These are phyloP conservation scores for Tribolium freemani DNA, from an alignment of 2,888 invertebrate genomes.

Conservation along the genomic window DNA sequence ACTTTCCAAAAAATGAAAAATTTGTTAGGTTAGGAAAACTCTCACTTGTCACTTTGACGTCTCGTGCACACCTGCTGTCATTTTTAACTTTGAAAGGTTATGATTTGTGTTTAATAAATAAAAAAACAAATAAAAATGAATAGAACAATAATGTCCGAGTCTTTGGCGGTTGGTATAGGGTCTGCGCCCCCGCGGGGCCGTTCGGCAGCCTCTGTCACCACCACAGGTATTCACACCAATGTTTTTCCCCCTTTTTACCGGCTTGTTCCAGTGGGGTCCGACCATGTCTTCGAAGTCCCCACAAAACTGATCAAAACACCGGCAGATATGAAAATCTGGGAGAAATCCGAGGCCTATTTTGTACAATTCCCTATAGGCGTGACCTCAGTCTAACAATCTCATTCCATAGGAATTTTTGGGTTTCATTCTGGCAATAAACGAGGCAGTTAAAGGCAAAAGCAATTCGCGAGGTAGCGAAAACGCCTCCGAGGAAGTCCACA, in stretches of 20 bases:
- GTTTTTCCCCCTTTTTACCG: too few species aligned
- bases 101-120: too few species aligned
- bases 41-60: too few species aligned
- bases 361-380: slow-evolving; percentile 65
- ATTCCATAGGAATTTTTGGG: slow-evolving; percentile 82
- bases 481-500: slow-evolving; percentile 74
- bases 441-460: slow-evolving; percentile 86
- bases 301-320: slow-evolving; percentile 76
- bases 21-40: too few species aligned
- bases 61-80: too few species aligned
- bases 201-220: too few species aligned
- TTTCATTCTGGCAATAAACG: slow-evolving; percentile 89
- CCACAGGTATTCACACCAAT: too few species aligned
- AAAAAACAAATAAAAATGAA: too few species aligned
- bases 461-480: slow-evolving; percentile 70
- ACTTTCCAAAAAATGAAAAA: too few species aligned
- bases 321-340: slow-evolving; percentile 84
- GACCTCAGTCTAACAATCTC: neutral
- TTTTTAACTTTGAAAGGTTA: neutral
- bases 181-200: too few species aligned
- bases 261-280: slow-evolving; percentile 66
- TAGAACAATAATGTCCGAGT: too few species aligned
- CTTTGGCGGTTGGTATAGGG: too few species aligned
- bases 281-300: slow-evolving; percentile 77
- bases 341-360: slow-evolving; percentile 88